Percentiles rank a stretch among this genome's conserved stretches.
Conservation (phyloP, 2,888 invertebrate species). For the Phytoseiulus persimilis region DNA sequence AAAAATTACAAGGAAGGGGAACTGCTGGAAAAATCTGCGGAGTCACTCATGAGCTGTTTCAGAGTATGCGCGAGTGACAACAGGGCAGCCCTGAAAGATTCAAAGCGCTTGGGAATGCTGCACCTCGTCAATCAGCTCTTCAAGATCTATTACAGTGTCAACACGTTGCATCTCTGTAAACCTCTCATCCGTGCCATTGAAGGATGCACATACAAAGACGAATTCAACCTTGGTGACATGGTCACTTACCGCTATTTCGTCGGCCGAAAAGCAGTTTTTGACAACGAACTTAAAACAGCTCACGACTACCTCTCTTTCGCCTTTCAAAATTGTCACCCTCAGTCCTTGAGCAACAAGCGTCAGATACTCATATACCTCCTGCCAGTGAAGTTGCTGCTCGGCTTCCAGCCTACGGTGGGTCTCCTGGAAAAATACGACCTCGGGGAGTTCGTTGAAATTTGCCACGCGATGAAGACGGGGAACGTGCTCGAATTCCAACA, state of each 20-base stretch:
- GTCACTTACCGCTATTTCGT: conserved; percentile 93
- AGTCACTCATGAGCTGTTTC: conserved; percentile 83
- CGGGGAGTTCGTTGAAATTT: conserved; percentile 78
- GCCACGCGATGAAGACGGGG: conserved; percentile 73
- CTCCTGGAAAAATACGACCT: conserved; percentile 81
- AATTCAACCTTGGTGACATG: conserved; percentile 80
- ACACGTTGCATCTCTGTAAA: conserved; percentile 59
- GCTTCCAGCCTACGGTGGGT: conserved; percentile 76
- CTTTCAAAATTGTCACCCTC: conserved; percentile 76
- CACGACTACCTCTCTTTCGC: conserved; percentile 86
- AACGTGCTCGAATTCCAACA: conserved; percentile 72
- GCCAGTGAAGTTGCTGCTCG: conserved; percentile 92
- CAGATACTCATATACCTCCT: conserved; percentile 87
- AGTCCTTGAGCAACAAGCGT: conserved; percentile 74
- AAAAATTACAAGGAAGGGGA: conserved; percentile 54
- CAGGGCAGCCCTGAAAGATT: conserved; percentile 60
- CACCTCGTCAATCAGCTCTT: conserved; percentile 92
- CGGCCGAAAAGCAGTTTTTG: conserved; percentile 95
- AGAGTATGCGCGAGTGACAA: conserved; percentile 90
- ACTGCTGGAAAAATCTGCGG: conserved; percentile 82
- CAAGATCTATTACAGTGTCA: conserved; percentile 78
- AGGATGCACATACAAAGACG: conserved; percentile 76
- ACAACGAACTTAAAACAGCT: conserved; percentile 86
- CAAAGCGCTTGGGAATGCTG: conserved; percentile 92
- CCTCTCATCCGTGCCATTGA: conserved; percentile 94